A percentile compares a stretch with the other conserved stretches of the same genome.
Conservation (phyloP, 2,797 vertebrate species). For the Peromyscus nudipes region DNA sequence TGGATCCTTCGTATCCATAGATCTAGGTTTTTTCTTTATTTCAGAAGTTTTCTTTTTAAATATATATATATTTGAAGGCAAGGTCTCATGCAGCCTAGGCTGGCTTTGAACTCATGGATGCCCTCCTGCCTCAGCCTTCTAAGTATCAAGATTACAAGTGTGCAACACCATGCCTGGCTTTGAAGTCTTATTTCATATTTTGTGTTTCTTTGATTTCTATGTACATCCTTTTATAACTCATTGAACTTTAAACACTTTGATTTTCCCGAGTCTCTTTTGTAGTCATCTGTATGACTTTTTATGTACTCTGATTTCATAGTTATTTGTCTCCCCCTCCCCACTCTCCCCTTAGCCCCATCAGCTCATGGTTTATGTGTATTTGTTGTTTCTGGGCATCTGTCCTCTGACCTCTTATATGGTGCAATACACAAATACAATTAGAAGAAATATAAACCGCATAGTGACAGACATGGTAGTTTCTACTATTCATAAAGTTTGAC, state of each 20-base stretch:
- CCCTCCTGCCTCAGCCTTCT: neutral
- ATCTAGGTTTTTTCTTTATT: neutral
- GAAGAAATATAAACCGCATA: neutral
- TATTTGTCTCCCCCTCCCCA: neutral
- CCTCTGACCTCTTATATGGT: neutral
- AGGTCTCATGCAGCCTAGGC: neutral
- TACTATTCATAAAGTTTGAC: neutral
- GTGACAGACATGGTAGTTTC: constrained; percentile 1
- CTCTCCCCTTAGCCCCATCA: constrained; percentile 1
- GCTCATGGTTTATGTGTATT: neutral
- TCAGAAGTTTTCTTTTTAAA: neutral
- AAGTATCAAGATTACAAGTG: neutral
- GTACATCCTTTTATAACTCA: neutral
- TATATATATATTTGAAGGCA: neutral
- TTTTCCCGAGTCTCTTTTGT: neutral
- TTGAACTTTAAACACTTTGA: neutral
- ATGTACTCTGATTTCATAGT: neutral
- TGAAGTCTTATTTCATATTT: constrained; percentile 16
- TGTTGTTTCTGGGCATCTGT: neutral
- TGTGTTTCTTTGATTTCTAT: constrained; percentile 18
- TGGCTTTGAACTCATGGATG: neutral
- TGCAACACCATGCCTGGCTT: neutral
- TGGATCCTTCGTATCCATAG: neutral
- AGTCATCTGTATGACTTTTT: neutral
- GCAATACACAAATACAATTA: neutral